These are phyloP conservation scores for Musca domestica DNA, from an alignment of 1,140 invertebrate species.

Conservation along the genomic window DNA sequence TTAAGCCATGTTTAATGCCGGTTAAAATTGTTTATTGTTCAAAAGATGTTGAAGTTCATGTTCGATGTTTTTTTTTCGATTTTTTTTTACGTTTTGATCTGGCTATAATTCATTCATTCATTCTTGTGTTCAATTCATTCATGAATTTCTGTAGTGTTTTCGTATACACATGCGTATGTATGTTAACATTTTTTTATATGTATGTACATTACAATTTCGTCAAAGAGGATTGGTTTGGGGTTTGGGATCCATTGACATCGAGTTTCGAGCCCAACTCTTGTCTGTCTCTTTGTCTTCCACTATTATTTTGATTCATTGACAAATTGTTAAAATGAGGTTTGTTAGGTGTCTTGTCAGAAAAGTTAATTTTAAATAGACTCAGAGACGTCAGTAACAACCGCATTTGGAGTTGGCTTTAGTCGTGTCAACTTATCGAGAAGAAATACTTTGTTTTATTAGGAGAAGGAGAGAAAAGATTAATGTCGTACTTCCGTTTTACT, in stretches of 20 bases:
- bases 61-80: not conserved
- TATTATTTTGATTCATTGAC: slow-evolving; percentile 1
- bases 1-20: too few species aligned
- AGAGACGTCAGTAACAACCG: not conserved
- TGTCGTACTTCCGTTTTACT: slow-evolving; percentile 8
- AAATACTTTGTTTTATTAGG: too few species aligned
- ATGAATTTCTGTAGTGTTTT: too few species aligned
- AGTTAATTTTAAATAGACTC: too few species aligned
- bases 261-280: not conserved
- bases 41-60: not conserved
- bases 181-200: too few species aligned
- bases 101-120: slow-evolving; percentile 8
- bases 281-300: not conserved
- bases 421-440: not conserved
- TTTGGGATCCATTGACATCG: not conserved
- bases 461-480: slow-evolving; percentile 10
- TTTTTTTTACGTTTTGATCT: not conserved
- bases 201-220: not conserved
- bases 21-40: too few species aligned
- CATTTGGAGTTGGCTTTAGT: not conserved
- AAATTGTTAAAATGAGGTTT: not conserved
- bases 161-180: not conserved
- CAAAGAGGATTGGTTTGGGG: slow-evolving; percentile 6
- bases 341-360: not conserved
- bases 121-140: not conserved